These are phyloP conservation scores for Dioctria linearis DNA, from an alignment of 2,888 invertebrate genomes.

Conservation along the genomic window DNA sequence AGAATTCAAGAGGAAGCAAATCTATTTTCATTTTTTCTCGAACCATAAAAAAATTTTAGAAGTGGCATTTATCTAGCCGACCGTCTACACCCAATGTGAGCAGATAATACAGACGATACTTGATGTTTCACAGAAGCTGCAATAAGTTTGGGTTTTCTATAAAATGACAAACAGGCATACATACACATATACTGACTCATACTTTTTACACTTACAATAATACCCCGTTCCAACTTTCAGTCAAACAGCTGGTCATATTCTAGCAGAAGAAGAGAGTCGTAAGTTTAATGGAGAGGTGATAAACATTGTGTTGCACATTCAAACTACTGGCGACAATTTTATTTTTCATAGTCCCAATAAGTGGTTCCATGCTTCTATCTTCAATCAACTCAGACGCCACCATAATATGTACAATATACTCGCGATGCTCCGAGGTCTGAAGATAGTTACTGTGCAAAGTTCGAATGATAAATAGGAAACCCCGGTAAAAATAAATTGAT, in stretches of 20 bases:
- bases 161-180: background rate
- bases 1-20: constrained; percentile 12
- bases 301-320: background rate
- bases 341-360: background rate
- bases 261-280: background rate
- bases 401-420: background rate
- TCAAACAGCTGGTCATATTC: background rate
- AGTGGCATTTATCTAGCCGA: constrained; percentile 25
- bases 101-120: background rate
- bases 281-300: background rate
- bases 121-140: constrained; percentile 31
- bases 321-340: background rate
- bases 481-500: too few species aligned
- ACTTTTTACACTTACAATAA: too few species aligned
- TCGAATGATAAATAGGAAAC: too few species aligned
- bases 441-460: too few species aligned
- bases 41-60: constrained; percentile 37
- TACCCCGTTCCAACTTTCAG: background rate
- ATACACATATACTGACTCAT: too few species aligned
- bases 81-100: background rate
- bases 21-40: constrained; percentile 31
- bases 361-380: background rate
- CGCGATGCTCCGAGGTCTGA: too few species aligned
- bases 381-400: background rate
- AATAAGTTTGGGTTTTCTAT: background rate